Conservation (phyloP, 2,797 vertebrate species). For the Tapirus indicus region DNA sequence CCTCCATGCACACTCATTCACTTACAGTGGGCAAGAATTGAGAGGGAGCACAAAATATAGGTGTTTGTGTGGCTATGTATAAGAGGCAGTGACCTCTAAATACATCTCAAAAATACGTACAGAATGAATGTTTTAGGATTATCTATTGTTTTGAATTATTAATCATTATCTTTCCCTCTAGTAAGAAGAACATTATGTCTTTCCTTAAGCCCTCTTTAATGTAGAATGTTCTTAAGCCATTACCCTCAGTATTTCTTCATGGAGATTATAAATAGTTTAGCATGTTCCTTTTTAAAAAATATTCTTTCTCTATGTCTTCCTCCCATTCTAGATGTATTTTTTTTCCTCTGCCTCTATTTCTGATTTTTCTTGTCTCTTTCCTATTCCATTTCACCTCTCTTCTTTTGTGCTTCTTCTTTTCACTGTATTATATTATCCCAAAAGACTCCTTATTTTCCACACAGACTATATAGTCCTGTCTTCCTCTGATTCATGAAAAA, state of each 20-base stretch:
- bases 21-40: constrained; percentile 1
- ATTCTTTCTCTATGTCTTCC: not conserved
- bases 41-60: not conserved
- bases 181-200: constrained; percentile 48
- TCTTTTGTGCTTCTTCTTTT: constrained; percentile 18
- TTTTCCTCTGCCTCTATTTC: not conserved
- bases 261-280: not conserved
- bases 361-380: not conserved
- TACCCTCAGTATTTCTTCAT: not conserved
- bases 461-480: not conserved
- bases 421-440: not conserved
- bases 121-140: constrained; percentile 10
- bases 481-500: constrained; percentile 43
- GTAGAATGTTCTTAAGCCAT: constrained; percentile 17
- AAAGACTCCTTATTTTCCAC: not conserved
- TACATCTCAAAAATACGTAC: not conserved
- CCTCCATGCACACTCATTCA: not conserved
- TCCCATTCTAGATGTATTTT: not conserved
- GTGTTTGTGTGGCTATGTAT: not conserved
- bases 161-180: constrained; percentile 39
- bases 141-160: constrained; percentile 60
- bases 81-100: constrained; percentile 30
- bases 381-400: not conserved
- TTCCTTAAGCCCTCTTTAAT: constrained; percentile 35
- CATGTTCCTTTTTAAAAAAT: not conserved